phyloP scores from a whole-genome alignment of 2,888 invertebrate species.

The Trissolcus japonicus region DNA sequence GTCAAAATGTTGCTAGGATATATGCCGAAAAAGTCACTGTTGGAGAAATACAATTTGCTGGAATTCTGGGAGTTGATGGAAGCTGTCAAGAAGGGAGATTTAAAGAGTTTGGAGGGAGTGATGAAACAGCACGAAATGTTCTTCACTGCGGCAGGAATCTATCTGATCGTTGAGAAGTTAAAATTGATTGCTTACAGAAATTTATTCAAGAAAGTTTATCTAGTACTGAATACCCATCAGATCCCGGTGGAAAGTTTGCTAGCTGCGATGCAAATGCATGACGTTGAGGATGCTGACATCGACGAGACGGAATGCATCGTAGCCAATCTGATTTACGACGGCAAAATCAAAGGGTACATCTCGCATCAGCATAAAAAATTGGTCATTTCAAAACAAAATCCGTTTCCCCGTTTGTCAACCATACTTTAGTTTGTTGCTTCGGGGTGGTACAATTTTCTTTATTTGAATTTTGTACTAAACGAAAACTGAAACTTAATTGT shows the following conservation, averaged over 20 bases:
- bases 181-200: conserved; percentile 97
- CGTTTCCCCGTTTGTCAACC: conserved; percentile 89
- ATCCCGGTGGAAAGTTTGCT: conserved; percentile 91
- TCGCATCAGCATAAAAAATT: conserved; percentile 97
- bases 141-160: conserved; percentile 97
- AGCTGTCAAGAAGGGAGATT: conserved; percentile 93
- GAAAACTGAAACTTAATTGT: neutral
- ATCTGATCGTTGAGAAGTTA: conserved; percentile 96
- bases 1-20: conserved; percentile 98
- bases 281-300: conserved; percentile 89
- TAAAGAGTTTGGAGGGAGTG: conserved; percentile 88
- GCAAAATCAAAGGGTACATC: conserved; percentile 98
- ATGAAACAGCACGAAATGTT: conserved; percentile 92
- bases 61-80: conserved; percentile 93
- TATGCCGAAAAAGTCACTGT: conserved; percentile 89
- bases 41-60: conserved; percentile 92
- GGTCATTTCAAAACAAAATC: conserved; percentile 97
- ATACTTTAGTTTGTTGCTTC: conserved; percentile 75
- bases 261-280: conserved; percentile 87
- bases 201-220: conserved; percentile 93
- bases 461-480: neutral
- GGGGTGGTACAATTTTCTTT: neutral
- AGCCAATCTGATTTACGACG: conserved; percentile 96
- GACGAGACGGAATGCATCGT: conserved; percentile 98
- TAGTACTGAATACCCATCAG: conserved; percentile 88